Evolutionary conservation across 2,113 vertebrate genomes (phyloP).

Genomic region (Ranitomeya variabilis): DNA sequence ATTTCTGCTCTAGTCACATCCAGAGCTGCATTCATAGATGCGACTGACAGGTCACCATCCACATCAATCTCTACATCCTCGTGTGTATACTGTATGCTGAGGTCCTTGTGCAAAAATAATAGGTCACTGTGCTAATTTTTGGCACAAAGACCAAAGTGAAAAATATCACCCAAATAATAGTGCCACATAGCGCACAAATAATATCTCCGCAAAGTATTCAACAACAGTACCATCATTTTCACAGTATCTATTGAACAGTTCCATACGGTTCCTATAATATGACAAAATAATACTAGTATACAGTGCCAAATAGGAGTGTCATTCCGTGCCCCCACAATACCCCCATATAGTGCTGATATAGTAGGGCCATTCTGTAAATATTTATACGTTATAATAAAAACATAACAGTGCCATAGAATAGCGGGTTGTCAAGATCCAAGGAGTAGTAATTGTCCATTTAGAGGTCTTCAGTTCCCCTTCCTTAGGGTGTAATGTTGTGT

Average conservation of each 20-base stretch:
- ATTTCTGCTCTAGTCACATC: not conserved
- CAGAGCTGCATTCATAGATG: not conserved
- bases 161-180: not conserved
- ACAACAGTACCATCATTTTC: too few species aligned
- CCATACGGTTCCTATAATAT: too few species aligned
- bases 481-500: not conserved
- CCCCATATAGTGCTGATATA: not conserved
- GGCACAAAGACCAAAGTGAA: not conserved
- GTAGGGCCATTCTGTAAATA: too few species aligned
- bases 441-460: too few species aligned
- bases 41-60: not conserved
- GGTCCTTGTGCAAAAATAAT: not conserved
- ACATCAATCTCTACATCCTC: not conserved
- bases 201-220: not conserved
- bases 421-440: too few species aligned
- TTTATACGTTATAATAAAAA: not conserved
- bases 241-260: too few species aligned
- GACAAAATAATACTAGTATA: too few species aligned
- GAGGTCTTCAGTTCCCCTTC: not conserved
- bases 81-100: not conserved
- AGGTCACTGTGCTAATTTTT: not conserved
- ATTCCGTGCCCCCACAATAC: not conserved
- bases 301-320: too few species aligned
- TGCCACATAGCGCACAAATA: not conserved
- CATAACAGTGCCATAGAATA: not conserved